These are phyloP conservation scores for Phataginus tricuspis DNA, from an alignment of 2,797 vertebrate genomes.

Conservation along the genomic window DNA sequence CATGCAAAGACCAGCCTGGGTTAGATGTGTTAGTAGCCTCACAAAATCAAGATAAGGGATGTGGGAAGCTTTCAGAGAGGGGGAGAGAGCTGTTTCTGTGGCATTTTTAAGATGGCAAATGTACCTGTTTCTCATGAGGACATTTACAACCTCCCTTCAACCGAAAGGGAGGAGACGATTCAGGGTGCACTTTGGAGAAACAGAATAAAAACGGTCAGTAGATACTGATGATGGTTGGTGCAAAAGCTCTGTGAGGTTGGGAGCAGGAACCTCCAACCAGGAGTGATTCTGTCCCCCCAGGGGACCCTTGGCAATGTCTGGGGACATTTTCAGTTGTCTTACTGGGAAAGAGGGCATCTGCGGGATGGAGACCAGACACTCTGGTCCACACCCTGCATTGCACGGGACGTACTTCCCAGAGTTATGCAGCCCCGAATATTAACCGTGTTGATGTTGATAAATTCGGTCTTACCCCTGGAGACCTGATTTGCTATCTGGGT, in stretches of 20 bases:
- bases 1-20: accelerated
- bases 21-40: background rate
- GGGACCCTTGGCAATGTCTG: no score
- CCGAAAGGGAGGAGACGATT: accelerated
- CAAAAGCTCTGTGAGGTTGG: accelerated
- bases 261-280: accelerated
- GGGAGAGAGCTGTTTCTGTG: accelerated
- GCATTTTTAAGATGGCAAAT: accelerated
- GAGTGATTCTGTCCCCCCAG: accelerated
- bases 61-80: no score
- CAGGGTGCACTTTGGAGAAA: background rate
- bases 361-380: no score
- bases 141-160: accelerated
- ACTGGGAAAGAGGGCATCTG: accelerated
- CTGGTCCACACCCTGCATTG: accelerated
- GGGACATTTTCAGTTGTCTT: accelerated
- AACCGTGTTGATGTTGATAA: background rate
- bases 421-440: accelerated
- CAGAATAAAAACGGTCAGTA: accelerated
- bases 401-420: accelerated
- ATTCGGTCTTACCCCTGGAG: background rate
- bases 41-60: no score
- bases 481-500: background rate
- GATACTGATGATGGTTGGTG: accelerated
- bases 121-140: background rate